Evolutionary conservation across 1,140 invertebrate genomes (phyloP), one percentile per base, ranked within the genome.

Genomic region (Solenopsis fugax): DNA sequence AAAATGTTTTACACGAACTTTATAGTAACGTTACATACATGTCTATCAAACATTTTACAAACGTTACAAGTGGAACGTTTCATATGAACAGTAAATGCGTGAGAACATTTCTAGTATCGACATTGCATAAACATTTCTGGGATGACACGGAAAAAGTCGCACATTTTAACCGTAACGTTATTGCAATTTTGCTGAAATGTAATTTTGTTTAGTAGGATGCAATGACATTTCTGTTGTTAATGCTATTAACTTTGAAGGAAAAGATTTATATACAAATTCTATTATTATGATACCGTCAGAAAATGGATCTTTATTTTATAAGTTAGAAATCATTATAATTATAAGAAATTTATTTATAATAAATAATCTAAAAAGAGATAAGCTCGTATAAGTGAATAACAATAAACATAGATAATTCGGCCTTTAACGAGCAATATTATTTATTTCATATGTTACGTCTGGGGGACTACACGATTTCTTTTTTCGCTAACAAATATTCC

Each of bases 31-130:
- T 64, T 64, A 18, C 7, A 64, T 64, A 13, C 29, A 64, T 64
- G 16, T 64, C 6, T 64, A 64, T 50, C 24, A 64, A 64, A 64
- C 29, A 6, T 16, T 64, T 18, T 5, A 64, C 34, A 64, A 64
- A 64, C 16, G 29, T 64, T 34, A 64, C 62, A 37, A 64, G 37
- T 37, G 2, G 13, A 37, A 64, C 62, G 62, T 37, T 64, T 13
- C 34, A 64, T 64, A 64, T 7, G 29, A 64, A 64, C 16, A 64
- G 16, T 64, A 64, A 64, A 64, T 64, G 29, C 13, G 6, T 64
- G 16, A 64, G 62, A 29, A 64, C 62, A 64, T 64, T 64, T 64
- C 62, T 64, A 16, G 62, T 64, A 2, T 13, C 16, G 13, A 64
- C 24, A 4, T 64, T 64, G 4, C 18, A 24, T 67, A 24, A 48